Conservation (phyloP, 2,797 vertebrate species). For the Triplophysa yarkandensis region DNA sequence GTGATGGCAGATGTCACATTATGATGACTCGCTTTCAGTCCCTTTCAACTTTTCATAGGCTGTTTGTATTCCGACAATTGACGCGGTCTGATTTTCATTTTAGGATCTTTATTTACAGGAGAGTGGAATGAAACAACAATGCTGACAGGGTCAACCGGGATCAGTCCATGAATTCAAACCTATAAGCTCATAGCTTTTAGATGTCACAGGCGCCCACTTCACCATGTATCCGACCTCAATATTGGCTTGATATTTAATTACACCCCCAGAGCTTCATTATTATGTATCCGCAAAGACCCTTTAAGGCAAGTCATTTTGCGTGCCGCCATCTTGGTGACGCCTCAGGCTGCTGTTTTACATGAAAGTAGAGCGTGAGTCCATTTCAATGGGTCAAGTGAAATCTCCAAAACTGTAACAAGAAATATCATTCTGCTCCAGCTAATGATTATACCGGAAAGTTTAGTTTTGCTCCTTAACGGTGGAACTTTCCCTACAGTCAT, state of each 20-base stretch:
- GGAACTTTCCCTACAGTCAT: neutral
- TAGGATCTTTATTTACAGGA: neutral
- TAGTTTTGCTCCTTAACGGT: neutral
- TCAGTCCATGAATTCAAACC: neutral
- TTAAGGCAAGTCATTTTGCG: neutral
- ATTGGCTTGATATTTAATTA: conserved; percentile 6
- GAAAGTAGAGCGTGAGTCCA: neutral
- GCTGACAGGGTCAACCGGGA: neutral
- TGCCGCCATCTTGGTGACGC: neutral
- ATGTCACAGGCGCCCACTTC: neutral
- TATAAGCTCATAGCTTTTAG: neutral
- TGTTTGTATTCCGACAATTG: neutral
- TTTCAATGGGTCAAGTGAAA: neutral
- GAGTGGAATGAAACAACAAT: neutral
- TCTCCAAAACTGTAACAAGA: neutral
- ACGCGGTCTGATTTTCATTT: neutral
- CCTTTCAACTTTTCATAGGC: neutral
- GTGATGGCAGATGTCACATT: conserved; percentile 7
- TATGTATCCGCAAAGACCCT: neutral
- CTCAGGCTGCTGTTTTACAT: neutral
- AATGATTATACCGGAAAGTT: no score
- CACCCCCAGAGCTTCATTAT: neutral
- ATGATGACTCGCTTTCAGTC: conserved; percentile 17
- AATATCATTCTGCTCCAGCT: no score
- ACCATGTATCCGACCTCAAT: neutral